Conservation (phyloP, 2,113 vertebrate genomes). For the Rhinolophus ferrumequinum region DNA sequence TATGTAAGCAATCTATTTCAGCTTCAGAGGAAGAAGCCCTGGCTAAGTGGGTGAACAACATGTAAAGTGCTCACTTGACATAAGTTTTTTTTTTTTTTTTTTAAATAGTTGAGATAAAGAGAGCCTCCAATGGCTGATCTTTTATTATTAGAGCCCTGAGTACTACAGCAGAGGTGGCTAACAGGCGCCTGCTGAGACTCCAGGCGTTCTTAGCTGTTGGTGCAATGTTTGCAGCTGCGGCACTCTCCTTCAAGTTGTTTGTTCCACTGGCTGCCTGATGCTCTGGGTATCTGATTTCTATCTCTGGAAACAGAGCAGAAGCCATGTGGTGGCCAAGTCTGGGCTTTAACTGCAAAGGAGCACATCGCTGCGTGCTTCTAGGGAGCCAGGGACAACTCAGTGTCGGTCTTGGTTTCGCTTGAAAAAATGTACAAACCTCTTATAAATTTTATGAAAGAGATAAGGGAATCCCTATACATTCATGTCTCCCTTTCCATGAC, state of each 20-base stretch:
- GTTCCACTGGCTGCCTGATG: neutral
- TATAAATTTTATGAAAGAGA: neutral
- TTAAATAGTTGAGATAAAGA: constrained; percentile 51
- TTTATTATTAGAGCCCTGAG: constrained; percentile 50
- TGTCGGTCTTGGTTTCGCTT: neutral
- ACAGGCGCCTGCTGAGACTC: neutral
- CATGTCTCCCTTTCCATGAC: neutral
- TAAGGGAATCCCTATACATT: neutral
- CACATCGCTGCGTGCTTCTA: accelerated
- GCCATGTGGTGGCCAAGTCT: neutral
- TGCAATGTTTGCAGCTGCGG: neutral
- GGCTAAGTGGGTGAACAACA: constrained; percentile 70
- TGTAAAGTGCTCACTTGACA: constrained; percentile 74
- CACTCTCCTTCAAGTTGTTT: neutral
- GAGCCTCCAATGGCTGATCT: constrained; percentile 8
- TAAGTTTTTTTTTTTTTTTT: constrained; percentile 60
- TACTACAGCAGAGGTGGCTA: neutral
- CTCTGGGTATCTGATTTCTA: neutral
- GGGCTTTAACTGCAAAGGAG: neutral
- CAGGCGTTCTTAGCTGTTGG: neutral
- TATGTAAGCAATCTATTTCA: constrained; percentile 68
- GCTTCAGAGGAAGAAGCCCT: constrained; percentile 18
- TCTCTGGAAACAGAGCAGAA: neutral
- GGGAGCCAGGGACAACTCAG: neutral
- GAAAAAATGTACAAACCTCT: neutral